Evolutionary conservation across 2,797 vertebrate species (phyloP).

Genomic region (Ctenosaura bakeri): DNA sequence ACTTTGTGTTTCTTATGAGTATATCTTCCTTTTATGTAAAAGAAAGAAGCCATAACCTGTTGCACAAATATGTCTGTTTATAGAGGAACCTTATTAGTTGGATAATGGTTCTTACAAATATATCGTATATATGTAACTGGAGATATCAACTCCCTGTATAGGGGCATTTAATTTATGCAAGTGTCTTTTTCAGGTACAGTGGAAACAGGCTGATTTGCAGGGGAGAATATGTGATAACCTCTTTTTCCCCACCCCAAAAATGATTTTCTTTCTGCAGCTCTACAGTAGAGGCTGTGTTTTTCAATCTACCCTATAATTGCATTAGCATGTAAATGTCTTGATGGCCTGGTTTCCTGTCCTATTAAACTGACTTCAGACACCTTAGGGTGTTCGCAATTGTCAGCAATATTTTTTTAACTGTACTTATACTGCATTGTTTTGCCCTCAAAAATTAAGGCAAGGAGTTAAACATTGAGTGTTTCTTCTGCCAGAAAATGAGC

Average conservation of each 20-base stretch:
- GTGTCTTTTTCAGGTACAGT: neutral
- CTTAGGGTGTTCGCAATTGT: conserved; percentile 54
- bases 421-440: conserved; percentile 44
- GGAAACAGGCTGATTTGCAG: conserved; percentile 21
- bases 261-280: conserved; percentile 46
- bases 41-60: conserved; percentile 34
- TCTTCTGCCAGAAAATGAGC: conserved; percentile 64
- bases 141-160: neutral
- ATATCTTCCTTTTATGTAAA: no score
- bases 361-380: conserved; percentile 58
- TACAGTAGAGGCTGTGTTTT: conserved; percentile 62
- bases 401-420: conserved; percentile 64
- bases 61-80: conserved; percentile 66
- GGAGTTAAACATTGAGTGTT: conserved; percentile 54
- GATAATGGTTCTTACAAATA: conserved; percentile 40
- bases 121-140: neutral
- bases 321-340: conserved; percentile 76
- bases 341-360: conserved; percentile 73
- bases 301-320: conserved; percentile 69
- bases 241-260: conserved; percentile 6
- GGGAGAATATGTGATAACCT: conserved; percentile 42
- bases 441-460: conserved; percentile 46
- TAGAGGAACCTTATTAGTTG: conserved; percentile 72
- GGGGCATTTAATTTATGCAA: neutral
- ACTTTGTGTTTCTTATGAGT: neutral